Percentiles rank a stretch among this genome's conserved stretches.
Evolutionary conservation across 2,797 vertebrate genomes (phyloP).

Genomic region (Anolis apletophallus): DNA sequence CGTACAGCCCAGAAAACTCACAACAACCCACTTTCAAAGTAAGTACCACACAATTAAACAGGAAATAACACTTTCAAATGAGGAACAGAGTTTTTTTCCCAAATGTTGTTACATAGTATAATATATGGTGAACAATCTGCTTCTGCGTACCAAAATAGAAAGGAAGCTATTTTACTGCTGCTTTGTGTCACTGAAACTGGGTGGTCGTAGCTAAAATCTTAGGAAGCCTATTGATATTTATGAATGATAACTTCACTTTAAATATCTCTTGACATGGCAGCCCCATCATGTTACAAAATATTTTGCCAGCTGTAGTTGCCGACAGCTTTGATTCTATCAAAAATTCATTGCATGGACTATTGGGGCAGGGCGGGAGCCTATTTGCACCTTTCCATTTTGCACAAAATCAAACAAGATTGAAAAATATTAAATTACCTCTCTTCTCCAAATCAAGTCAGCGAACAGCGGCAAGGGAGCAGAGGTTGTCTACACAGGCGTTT

Average conservation of each 20-base stretch:
- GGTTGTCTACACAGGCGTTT: slow-evolving; percentile 45
- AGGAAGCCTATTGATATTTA: neutral
- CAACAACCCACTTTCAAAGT: neutral
- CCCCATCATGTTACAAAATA: slow-evolving; percentile 24
- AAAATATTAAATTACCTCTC: slow-evolving; percentile 57
- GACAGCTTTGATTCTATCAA: slow-evolving; percentile 53
- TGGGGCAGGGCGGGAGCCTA: slow-evolving; percentile 16
- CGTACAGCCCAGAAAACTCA: too few species aligned
- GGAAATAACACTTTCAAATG: too few species aligned
- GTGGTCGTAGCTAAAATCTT: neutral
- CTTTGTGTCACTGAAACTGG: neutral
- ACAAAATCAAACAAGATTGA: slow-evolving; percentile 67
- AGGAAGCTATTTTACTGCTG: neutral
- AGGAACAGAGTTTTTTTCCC: too few species aligned
- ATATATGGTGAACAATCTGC: neutral
- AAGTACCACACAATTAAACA: too few species aligned
- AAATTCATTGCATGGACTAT: slow-evolving; percentile 14
- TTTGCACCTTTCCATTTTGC: slow-evolving; percentile 58
- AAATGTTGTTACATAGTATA: too few species aligned
- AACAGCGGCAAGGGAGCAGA: slow-evolving; percentile 38
- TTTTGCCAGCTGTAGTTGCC: slow-evolving; percentile 25
- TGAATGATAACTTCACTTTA: neutral
- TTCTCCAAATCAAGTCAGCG: slow-evolving; percentile 50
- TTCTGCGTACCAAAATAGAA: neutral
- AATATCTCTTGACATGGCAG: slow-evolving; percentile 9